These are phyloP conservation scores for Forbesichthys papilliferus DNA, from an alignment of 2,113 vertebrate genomes.

Conservation along the genomic window DNA sequence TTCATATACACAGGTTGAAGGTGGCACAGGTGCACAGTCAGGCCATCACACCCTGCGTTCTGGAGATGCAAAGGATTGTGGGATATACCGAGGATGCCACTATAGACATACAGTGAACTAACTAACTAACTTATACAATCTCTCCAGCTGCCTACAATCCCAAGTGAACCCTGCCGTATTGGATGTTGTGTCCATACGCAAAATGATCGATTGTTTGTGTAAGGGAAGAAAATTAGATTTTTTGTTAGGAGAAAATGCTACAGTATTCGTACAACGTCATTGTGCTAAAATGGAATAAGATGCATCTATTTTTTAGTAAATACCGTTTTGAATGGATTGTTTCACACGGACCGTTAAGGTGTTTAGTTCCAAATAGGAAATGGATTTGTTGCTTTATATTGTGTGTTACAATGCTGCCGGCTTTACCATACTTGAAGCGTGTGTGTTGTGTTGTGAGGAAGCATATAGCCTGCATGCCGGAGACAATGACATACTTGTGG, in stretches of 20 bases:
- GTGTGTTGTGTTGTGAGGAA: too few species aligned
- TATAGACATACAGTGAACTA: slow-evolving; percentile 38
- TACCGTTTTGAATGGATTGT: not conserved
- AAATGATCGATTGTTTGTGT: not conserved
- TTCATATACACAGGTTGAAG: slow-evolving; percentile 53
- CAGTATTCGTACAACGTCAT: slow-evolving; percentile 37
- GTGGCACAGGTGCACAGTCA: slow-evolving; percentile 61
- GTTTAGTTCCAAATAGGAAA: slow-evolving; percentile 15
- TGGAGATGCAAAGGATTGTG: slow-evolving; percentile 67
- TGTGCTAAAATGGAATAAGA: not conserved
- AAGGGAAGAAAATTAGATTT: slow-evolving; percentile 14
- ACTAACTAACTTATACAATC: not conserved
- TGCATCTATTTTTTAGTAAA: not conserved
- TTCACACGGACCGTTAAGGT: slow-evolving; percentile 3
- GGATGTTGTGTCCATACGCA: not conserved
- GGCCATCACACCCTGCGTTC: slow-evolving; percentile 57
- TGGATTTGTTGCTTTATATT: slow-evolving; percentile 13
- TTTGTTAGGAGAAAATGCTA: slow-evolving; percentile 15
- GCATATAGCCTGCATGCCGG: too few species aligned
- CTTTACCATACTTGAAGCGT: slow-evolving; percentile 1
- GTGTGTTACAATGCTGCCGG: not conserved
- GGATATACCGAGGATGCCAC: slow-evolving; percentile 26
- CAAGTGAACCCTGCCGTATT: not conserved
- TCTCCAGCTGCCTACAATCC: not conserved
- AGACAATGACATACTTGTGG: too few species aligned